These are phyloP conservation scores for Drosophila quadrilineata DNA, from an alignment of 1,140 invertebrate species.

Conservation along the genomic window DNA sequence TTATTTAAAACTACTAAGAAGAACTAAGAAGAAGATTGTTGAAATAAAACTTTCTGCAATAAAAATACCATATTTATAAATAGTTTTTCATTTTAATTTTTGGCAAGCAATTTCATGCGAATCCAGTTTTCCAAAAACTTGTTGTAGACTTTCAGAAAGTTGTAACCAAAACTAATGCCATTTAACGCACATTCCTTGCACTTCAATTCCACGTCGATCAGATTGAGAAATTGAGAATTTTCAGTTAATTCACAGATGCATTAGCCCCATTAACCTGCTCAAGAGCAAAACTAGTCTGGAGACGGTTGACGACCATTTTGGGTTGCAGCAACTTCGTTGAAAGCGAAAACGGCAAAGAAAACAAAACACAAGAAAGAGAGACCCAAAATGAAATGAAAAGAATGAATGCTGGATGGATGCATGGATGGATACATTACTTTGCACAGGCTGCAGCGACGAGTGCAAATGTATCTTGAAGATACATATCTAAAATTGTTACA, in stretches of 20 bases:
- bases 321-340: slow-evolving; percentile 55
- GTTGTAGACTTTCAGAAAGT: too few species aligned
- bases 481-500: slow-evolving; percentile 65
- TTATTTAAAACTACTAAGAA: too few species aligned
- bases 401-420: slow-evolving; percentile 22
- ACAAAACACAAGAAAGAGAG: neutral
- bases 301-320: slow-evolving; percentile 47
- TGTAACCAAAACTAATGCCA: too few species aligned
- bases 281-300: slow-evolving; percentile 41
- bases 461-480: slow-evolving; percentile 69
- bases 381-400: slow-evolving; percentile 19
- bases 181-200: neutral
- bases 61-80: too few species aligned
- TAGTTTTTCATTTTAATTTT: too few species aligned
- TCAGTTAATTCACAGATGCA: neutral
- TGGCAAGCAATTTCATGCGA: too few species aligned
- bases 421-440: neutral
- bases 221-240: neutral
- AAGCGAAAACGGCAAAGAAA: slow-evolving; percentile 66
- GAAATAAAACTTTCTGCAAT: too few species aligned
- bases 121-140: too few species aligned
- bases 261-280: slow-evolving; percentile 41
- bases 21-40: too few species aligned
- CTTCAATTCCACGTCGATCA: neutral
- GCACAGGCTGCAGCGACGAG: slow-evolving; percentile 36